Base-by-base conservation (phyloP, 2,113 vertebrate genomes). In the Pica pica region DNA sequence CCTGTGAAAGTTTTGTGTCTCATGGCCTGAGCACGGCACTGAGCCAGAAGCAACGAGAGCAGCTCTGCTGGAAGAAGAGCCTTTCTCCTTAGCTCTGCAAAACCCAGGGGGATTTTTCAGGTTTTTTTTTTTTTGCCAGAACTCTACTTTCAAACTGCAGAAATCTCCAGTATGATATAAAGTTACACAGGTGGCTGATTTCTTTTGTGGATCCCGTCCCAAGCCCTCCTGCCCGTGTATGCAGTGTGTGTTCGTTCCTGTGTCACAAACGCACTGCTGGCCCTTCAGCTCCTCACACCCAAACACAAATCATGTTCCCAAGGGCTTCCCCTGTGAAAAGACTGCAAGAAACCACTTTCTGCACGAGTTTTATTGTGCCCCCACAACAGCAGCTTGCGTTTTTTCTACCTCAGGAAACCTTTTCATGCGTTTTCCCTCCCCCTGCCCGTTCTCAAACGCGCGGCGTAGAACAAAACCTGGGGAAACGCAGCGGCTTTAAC, bases 381-480 rank as follows among this genome's bases (percentile, higher is more conserved):
- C 49, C 20, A 17, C 3, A 1, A 75, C 55, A 71, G 46, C 4
- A 83, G 35, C 19, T 55, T 83, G 23, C 55, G 63, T 63, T 86
- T 74, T 89, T 89, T 95, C 82, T 95, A 74, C 63, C 56, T 67
- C 75, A 94, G 90, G 92, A 95, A 64, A 73, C 35, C 50, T 83
- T 96, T 92, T 56, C 55, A 37, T 74, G 33, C 28, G 10, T 67
- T 76, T 55, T 67, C 52, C 49, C 59, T 77, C 42, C 24, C 82
- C 35, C 71, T 69, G 44, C 12, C 78, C 87, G 35, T 64, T 74
- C 74, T 6, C 87, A 93, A 80, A 47, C 74, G 41, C 26, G 19
- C 49, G 21, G 7, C 4, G 10, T 47, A 17, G 89, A 89, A 74
- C 56, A 91, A 91, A 90, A 80, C 68, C 84, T 27, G 56, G 71